Evolutionary conservation across 2,888 invertebrate genomes (phyloP), one percentile per base, ranked within the genome.

Genomic region (Monoplex corrugatus): DNA sequence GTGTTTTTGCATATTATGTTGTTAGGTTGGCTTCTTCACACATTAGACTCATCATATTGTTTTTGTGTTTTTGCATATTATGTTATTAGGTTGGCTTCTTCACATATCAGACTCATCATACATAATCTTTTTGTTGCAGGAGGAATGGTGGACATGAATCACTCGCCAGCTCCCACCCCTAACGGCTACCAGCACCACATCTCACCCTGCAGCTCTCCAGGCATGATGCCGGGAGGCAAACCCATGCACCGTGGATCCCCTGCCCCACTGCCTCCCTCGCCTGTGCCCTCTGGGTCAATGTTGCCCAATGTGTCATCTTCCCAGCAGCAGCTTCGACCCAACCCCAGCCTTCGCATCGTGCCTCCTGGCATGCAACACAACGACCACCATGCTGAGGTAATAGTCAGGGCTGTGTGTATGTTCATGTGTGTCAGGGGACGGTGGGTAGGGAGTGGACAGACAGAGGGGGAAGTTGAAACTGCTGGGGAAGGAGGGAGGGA

Each of bases 111-210:
- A n/a, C n/a, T n/a, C n/a, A n/a, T n/a, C n/a, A n/a, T n/a, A n/a
- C n/a, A n/a, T n/a, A n/a, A n/a, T n/a, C n/a, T n/a, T n/a, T n/a
- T n/a, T n/a, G 50, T 28, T 91, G 1, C 91, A 95, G 95, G 95
- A 87, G 94, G 94, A 35, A 95, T 95, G 95, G 94, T 95, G 89
- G 95, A 95, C 87, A 91, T 95, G 93, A 93, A 93, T 78, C 92
- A 92, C 82, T 94, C 94, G 8, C 91, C 91, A 32, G 93, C 93
- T 23, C 85, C 91, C 28, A 93, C 93, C 19, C 94, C 94, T n/a
- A 95, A 95, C 90, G 95, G 95, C 84, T 95, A 95, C 91, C 94
- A 93, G 75, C 94, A 95, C 87, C 93, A 92, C 88, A 92, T 93
- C 40, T 95, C 95, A 10, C 95, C 95, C 8, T 95, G 94, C 91